Base-by-base conservation (phyloP, 2,888 invertebrate species). In the Hyposoter dolosus region DNA sequence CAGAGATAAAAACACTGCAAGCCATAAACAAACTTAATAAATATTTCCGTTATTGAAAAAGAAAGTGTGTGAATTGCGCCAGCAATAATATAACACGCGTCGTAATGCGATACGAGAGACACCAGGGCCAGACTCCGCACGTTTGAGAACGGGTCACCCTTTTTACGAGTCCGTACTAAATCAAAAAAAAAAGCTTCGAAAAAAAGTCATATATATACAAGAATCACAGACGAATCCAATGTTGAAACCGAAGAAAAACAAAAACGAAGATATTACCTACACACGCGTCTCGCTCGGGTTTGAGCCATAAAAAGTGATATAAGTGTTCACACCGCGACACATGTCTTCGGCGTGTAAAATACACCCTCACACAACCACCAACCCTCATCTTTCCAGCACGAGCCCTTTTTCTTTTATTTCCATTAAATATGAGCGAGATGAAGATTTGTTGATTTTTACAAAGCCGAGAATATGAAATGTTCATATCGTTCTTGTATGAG, bases 231-330 rank as follows among this genome's bases (percentile, higher is more conserved):
- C 66, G 80, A 77, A 74, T 53, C 32, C 65, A 53, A 69, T 50
- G 78, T 81, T 71, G 84, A 60, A 65, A 60, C 72, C 72, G 69
- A 68, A 68, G n/a, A 82, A 83, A 76, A 69, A 71, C 69, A 47
- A 77, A 83, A 75, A 69, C 71, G 68, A 82, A 86, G 88, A 88
- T n/a, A n/a, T 89, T 89, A 89, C 87, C 82, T 82, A 81, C 87
- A 81, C 87, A 87, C 84, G 84, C 88, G 86, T 84, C 79, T 81
- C 80, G 47, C 50, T 60, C 32, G 69, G 71, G 66, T 19, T 53
- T 71, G 90, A 63, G 92, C 90, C 92, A 93, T 94, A 94, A 94
- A 94, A 93, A 93, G 93, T 92, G 93, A 94, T 94, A 94, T 93
- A 93, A 94, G 93, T 93, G 92, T 90, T 90, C 74, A 53, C 47